These are phyloP conservation scores for Melinaea marsaeus DNA, from an alignment of 2,888 invertebrate species.

Conservation along the genomic window DNA sequence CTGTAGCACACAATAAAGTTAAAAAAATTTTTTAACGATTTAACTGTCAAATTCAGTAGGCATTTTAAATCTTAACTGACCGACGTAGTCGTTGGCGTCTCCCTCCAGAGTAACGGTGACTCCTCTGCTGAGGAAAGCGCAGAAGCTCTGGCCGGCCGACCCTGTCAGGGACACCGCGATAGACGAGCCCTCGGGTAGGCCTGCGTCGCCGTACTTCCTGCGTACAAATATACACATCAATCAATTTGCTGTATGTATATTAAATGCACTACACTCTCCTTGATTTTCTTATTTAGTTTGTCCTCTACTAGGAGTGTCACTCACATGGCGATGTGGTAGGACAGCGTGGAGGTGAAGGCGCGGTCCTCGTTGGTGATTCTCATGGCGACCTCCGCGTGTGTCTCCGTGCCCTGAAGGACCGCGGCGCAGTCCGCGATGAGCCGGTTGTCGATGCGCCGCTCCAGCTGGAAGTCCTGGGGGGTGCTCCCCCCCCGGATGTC, in stretches of 20 bases:
- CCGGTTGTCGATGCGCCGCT: constrained; percentile 88
- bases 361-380: constrained; percentile 94
- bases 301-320: constrained; percentile 35
- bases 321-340: constrained; percentile 96
- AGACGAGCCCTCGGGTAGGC: constrained; percentile 86
- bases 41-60: background rate
- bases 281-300: no score
- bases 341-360: constrained; percentile 95
- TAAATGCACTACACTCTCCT: background rate
- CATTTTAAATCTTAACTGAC: constrained; percentile 56
- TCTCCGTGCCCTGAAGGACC: constrained; percentile 85
- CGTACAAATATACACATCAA: constrained; percentile 7
- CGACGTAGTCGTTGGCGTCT: constrained; percentile 99
- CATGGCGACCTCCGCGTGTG: constrained; percentile 84
- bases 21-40: background rate
- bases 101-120: constrained; percentile 94
- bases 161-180: constrained; percentile 91
- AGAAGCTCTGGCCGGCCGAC: constrained; percentile 99
- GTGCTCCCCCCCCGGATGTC: constrained; percentile 94
- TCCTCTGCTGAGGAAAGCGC: constrained; percentile 96
- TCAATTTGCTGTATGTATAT: background rate
- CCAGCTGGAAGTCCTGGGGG: constrained; percentile 90
- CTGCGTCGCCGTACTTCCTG: constrained; percentile 91
- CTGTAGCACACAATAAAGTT: constrained; percentile 41
- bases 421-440: constrained; percentile 84